Evolutionary conservation across 1,140 invertebrate species (phyloP), one percentile per base, ranked within the genome.

Genomic region (Neotoxoptera formosana): DNA sequence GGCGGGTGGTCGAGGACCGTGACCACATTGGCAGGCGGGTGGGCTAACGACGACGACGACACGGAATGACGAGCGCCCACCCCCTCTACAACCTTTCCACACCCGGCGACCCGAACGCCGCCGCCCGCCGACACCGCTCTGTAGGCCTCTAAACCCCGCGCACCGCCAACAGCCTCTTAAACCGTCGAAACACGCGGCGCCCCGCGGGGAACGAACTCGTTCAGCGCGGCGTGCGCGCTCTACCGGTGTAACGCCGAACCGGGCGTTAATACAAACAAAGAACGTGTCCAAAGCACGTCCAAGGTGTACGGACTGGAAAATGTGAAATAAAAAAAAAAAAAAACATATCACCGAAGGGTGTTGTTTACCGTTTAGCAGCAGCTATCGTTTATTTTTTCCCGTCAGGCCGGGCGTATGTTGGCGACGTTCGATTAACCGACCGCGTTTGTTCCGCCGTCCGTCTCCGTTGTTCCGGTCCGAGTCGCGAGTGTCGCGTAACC

Each of bases 301-400:
- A 93, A 93, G 91, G 91, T 93, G 67, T 93, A 93, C 91, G 91
- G 91, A 84, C 91, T 93, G 91, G 91, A 93, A 93, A 93, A 93
- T 93, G 76, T 93, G 48, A 92, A 92, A 81, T 56, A 93, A 91
- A 91, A 88, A 89, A 89, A n/a, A n/a, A 87, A 91, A 76, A 91
- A 91, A 86, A 93, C 91, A 93, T 93, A 93, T 93, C 91, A 93
- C 91, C 91, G 91, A 93, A 93, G 91, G 91, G 91, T 93, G 91
- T 93, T 93, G 91, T 93, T 93, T 93, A 93, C 91, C 91, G 91
- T 93, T 93, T 93, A 93, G 81, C 34, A 93, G 91, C 81, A 41
- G 83, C 83, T 84, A 84, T 84, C 83, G 83, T 84, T 41, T 84
- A 25, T 84, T 84, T 91, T 53, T 93, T 86, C 41, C 7, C 48